These are phyloP conservation scores for Heterodera carotae DNA, from an alignment of 1,140 invertebrate species.

Conservation along the genomic window DNA sequence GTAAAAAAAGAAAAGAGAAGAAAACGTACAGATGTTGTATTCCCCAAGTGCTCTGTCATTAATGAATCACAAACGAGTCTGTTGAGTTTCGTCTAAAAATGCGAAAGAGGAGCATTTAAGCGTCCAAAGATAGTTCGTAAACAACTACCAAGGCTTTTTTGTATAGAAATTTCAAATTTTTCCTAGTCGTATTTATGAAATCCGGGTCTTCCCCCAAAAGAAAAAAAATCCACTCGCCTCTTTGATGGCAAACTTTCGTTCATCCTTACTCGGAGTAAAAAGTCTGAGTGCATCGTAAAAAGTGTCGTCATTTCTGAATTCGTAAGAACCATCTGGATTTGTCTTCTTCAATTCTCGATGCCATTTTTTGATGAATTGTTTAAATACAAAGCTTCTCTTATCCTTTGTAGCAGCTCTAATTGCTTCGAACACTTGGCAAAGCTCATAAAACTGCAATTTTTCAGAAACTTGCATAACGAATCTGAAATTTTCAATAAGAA, in stretches of 20 bases:
- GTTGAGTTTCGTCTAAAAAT: slow-evolving; percentile 21
- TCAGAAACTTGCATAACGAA: slow-evolving; percentile 33
- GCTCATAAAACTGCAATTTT: slow-evolving; percentile 32
- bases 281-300: slow-evolving; percentile 38
- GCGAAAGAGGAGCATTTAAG: too few species aligned
- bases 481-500: too few species aligned
- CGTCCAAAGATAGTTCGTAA: too few species aligned
- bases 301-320: slow-evolving; percentile 38
- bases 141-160: too few species aligned
- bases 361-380: slow-evolving; percentile 39
- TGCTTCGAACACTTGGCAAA: slow-evolving; percentile 32
- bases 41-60: neutral
- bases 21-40: neutral
- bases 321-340: slow-evolving; percentile 27
- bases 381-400: slow-evolving; percentile 27
- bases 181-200: too few species aligned
- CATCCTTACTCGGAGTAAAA: slow-evolving; percentile 35
- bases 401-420: slow-evolving; percentile 27
- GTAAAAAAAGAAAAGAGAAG: neutral
- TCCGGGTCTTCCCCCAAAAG: too few species aligned
- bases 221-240: slow-evolving; percentile 11
- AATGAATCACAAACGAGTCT: slow-evolving; percentile 18
- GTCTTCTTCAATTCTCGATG: slow-evolving; percentile 13
- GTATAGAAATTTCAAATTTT: neutral
- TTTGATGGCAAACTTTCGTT: slow-evolving; percentile 35